Evolutionary conservation across 53 echinoderm and acorn worm genomes (phyloP).

Genomic region (Echinometra lucunter): DNA sequence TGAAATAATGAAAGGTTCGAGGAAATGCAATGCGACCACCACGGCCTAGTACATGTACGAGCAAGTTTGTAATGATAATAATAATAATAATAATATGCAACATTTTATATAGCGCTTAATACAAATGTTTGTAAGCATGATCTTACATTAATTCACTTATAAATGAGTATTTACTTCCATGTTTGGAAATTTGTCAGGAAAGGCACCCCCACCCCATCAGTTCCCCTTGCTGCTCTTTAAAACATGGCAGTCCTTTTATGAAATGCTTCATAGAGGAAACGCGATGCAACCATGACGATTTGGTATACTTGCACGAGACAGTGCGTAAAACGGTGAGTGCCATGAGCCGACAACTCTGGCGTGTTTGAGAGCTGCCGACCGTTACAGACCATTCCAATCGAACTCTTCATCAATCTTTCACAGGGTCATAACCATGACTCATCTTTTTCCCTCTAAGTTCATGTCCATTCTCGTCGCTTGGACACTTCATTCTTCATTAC

Average conservation of each 20-base stretch:
- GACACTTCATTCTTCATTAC: background rate
- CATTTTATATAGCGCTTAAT: too few species aligned
- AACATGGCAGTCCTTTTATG: background rate
- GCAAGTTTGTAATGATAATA: too few species aligned
- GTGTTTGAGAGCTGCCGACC: conserved; percentile 60
- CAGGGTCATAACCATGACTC: conserved; percentile 55
- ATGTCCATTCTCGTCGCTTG: conserved; percentile 47
- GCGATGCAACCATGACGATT: background rate
- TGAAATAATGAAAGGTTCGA: too few species aligned
- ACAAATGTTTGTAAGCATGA: too few species aligned
- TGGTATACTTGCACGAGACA: background rate
- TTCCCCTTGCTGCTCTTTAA: background rate
- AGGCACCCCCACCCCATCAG: too few species aligned
- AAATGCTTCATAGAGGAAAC: background rate
- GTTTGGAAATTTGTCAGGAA: too few species aligned
- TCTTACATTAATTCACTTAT: too few species aligned
- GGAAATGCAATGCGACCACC: too few species aligned
- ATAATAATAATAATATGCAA: too few species aligned
- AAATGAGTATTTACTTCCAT: too few species aligned
- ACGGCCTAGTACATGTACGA: too few species aligned
- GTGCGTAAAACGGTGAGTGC: background rate
- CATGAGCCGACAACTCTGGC: conserved; percentile 42
- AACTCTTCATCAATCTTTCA: conserved; percentile 53
- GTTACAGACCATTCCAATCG: conserved; percentile 35
- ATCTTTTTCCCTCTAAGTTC: conserved; percentile 17